Evolutionary conservation across 2,797 vertebrate species (phyloP).

Genomic region (Rhabdomys pumilio): DNA sequence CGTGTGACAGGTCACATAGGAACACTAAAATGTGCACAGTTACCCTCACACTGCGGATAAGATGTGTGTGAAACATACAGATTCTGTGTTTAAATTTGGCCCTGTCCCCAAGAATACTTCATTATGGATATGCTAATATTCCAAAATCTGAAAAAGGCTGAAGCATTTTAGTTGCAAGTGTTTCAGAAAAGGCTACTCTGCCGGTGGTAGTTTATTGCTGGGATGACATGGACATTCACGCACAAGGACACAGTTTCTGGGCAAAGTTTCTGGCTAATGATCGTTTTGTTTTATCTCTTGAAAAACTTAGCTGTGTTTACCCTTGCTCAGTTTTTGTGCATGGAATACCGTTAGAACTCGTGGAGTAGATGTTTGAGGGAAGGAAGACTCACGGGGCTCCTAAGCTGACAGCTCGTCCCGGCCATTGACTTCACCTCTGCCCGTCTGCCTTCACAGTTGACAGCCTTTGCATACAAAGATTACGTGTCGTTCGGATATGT

Average conservation of each 20-base stretch:
- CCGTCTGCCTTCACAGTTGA: constrained; percentile 89
- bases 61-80: too few species aligned
- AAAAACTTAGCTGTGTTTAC: not conserved
- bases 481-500: constrained; percentile 97
- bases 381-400: not conserved
- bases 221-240: not conserved
- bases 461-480: constrained; percentile 96
- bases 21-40: not conserved
- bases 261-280: not conserved
- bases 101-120: not conserved
- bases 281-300: not conserved
- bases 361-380: not conserved
- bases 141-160: not conserved
- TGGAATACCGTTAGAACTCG: not conserved
- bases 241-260: not conserved
- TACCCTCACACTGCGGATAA: not conserved
- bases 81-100: not conserved
- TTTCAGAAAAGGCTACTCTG: not conserved
- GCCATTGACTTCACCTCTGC: not conserved
- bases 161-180: not conserved
- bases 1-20: not conserved
- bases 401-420: fast-evolving
- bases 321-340: not conserved
- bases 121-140: too few species aligned
- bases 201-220: not conserved